These are phyloP conservation scores for Hoplostethus atlanticus DNA, from an alignment of 2,797 vertebrate genomes.

Conservation along the genomic window DNA sequence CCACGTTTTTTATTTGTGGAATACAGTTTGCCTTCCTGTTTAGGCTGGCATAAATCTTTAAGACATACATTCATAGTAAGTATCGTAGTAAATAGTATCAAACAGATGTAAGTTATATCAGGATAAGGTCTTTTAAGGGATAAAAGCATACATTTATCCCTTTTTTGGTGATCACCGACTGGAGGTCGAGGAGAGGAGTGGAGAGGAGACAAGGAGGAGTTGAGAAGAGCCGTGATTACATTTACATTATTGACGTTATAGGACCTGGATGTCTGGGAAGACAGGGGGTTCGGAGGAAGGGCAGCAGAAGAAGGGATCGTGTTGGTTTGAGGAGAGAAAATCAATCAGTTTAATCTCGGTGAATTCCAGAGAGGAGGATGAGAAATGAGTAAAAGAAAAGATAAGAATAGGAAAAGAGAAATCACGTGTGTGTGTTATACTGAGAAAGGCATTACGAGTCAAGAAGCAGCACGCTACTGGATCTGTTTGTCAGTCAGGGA, in stretches of 20 bases:
- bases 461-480: constrained; percentile 17
- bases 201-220: constrained; percentile 9
- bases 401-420: constrained; percentile 8
- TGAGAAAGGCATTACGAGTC: constrained; percentile 34
- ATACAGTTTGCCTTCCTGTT: background rate
- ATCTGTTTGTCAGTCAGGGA: constrained; percentile 14
- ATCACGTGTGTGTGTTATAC: constrained; percentile 2
- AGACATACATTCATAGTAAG: no score
- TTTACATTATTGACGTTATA: constrained; percentile 81
- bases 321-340: constrained; percentile 56
- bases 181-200: constrained; percentile 34
- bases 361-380: constrained; percentile 44
- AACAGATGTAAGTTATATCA: no score
- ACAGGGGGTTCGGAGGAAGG: constrained; percentile 33
- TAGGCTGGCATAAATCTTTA: no score
- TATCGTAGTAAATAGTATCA: no score
- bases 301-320: constrained; percentile 42
- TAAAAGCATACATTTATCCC: constrained; percentile 1
- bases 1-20: background rate
- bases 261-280: constrained; percentile 62
- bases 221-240: constrained; percentile 60
- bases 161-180: constrained; percentile 38
- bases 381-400: constrained; percentile 31
- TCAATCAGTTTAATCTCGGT: constrained; percentile 69
- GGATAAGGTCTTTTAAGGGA: background rate